A percentile compares a stretch with the other conserved stretches of the same genome.
These are phyloP conservation scores for Cochlearius cochlearius DNA, from an alignment of 2,113 vertebrate species.

Conservation along the genomic window DNA sequence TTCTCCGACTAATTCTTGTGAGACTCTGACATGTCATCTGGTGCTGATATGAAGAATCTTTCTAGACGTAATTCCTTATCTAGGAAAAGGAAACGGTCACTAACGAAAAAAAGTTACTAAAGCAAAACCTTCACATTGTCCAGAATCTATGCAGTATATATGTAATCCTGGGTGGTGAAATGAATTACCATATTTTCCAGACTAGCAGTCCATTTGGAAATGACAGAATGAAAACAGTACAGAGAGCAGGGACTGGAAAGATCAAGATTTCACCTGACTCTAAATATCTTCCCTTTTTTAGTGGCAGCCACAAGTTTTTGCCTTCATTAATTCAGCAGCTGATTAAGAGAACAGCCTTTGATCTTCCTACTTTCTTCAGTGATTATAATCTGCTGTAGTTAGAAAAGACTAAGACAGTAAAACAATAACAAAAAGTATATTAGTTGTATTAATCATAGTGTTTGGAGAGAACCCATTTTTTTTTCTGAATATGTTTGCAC, in stretches of 20 bases:
- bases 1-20: slow-evolving; percentile 38
- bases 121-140: neutral
- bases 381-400: neutral
- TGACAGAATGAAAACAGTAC: neutral
- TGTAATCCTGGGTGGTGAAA: neutral
- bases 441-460: neutral
- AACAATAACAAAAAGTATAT: neutral
- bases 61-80: neutral
- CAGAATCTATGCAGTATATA: neutral
- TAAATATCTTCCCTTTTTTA: neutral
- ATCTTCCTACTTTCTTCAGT: neutral
- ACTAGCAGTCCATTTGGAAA: neutral
- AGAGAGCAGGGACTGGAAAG: neutral
- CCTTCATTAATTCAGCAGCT: neutral
- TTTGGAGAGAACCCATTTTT: neutral
- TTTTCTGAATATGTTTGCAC: neutral
- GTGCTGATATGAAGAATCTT: neutral
- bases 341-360: neutral
- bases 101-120: neutral
- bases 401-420: neutral
- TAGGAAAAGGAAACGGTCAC: neutral
- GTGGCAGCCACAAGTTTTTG: neutral
- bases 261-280: neutral
- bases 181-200: neutral
- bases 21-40: slow-evolving; percentile 19